phyloP scores from a whole-genome alignment of 1,140 invertebrate species.

The Drosophila simulans region DNA sequence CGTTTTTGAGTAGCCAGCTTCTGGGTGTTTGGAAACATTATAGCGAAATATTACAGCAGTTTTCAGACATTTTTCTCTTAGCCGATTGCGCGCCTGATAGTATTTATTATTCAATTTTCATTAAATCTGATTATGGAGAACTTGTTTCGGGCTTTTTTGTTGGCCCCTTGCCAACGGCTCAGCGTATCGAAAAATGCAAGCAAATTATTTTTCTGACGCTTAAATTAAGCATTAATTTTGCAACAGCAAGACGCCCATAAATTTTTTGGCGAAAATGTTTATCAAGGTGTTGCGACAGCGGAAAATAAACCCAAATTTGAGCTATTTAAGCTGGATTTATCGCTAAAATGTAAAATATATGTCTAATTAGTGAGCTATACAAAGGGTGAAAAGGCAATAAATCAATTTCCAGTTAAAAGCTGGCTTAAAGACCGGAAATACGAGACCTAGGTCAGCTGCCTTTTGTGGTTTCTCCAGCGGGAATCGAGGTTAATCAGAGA shows the following conservation, averaged over 20 bases:
- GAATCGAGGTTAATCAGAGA: constrained; percentile 65
- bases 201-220: constrained; percentile 75
- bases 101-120: constrained; percentile 83
- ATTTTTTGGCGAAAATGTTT: constrained; percentile 60
- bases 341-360: constrained; percentile 46
- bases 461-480: constrained; percentile 52
- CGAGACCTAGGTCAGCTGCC: constrained; percentile 38
- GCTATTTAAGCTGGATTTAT: constrained; percentile 26
- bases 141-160: constrained; percentile 44
- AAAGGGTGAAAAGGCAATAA: constrained; percentile 47
- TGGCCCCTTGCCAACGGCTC: constrained; percentile 12
- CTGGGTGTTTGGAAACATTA: constrained; percentile 38
- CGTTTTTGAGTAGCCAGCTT: constrained; percentile 24
- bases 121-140: constrained; percentile 76
- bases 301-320: constrained; percentile 28
- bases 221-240: constrained; percentile 77
- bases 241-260: constrained; percentile 53
- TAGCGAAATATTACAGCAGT: constrained; percentile 55
- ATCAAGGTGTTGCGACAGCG: constrained; percentile 68
- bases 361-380: constrained; percentile 56
- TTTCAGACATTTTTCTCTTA: constrained; percentile 58
- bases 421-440: constrained; percentile 47
- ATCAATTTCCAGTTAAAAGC: constrained; percentile 55
- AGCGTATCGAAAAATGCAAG: constrained; percentile 52
- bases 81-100: constrained; percentile 59